Percentiles rank a stretch among this genome's conserved stretches.
Evolutionary conservation across 2,888 invertebrate species (phyloP).

Genomic region (Lasioglossum marginatum): DNA sequence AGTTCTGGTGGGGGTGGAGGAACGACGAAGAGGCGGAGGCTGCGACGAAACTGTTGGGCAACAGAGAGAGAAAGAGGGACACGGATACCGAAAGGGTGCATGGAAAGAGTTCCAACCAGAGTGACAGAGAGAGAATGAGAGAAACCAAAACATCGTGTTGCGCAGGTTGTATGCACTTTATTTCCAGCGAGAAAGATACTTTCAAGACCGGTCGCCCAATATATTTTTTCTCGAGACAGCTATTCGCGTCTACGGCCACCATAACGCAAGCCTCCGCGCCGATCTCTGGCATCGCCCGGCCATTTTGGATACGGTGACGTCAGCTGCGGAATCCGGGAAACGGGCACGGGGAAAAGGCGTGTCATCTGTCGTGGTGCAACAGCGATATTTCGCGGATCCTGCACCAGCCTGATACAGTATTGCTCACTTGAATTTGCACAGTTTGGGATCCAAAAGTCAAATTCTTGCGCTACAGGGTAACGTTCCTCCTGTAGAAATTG

Average conservation of each 20-base stretch:
- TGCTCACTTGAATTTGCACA: neutral
- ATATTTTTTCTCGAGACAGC: slow-evolving; percentile 44
- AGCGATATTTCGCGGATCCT: slow-evolving; percentile 1
- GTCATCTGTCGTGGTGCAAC: slow-evolving; percentile 20
- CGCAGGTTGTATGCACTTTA: slow-evolving; percentile 44
- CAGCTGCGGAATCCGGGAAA: slow-evolving; percentile 55
- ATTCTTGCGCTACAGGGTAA: neutral
- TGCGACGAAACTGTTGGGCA: slow-evolving; percentile 6
- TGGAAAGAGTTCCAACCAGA: neutral
- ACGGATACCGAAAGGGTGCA: neutral
- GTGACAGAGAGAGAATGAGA: neutral
- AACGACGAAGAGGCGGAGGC: slow-evolving; percentile 2
- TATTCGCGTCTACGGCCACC: slow-evolving; percentile 61
- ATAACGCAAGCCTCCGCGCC: slow-evolving; percentile 55
- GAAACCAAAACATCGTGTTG: slow-evolving; percentile 24
- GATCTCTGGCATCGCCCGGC: slow-evolving; percentile 51
- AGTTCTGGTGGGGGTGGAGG: neutral
- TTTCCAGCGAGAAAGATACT: slow-evolving; percentile 47
- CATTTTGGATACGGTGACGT: slow-evolving; percentile 65
- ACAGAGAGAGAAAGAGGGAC: neutral
- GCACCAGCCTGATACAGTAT: neutral
- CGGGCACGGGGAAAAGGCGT: slow-evolving; percentile 39
- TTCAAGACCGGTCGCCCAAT: slow-evolving; percentile 24
- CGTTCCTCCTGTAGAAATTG: neutral
- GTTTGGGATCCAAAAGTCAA: neutral